Conservation (phyloP, 1,140 invertebrate genomes). For the Drosophila murphyi region DNA sequence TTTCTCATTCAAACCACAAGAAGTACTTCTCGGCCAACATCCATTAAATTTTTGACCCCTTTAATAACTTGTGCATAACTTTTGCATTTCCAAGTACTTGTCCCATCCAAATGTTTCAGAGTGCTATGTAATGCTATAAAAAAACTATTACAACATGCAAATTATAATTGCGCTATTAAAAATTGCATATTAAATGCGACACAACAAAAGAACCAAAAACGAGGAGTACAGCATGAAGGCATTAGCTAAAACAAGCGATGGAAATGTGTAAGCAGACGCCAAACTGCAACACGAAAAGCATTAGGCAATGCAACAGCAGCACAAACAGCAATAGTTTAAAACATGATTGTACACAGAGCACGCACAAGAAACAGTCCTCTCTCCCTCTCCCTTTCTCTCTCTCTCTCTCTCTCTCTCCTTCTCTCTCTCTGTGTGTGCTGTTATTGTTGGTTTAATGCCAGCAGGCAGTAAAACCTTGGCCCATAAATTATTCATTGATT, state of each 20-base stretch:
- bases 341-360: constrained; percentile 40
- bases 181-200: constrained; percentile 81
- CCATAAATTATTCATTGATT: constrained; percentile 83
- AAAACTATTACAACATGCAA: constrained; percentile 76
- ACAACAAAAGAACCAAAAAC: constrained; percentile 51
- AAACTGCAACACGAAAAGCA: constrained; percentile 42
- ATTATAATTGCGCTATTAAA: constrained; percentile 83
- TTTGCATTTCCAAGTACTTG: constrained; percentile 19
- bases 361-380: constrained; percentile 21
- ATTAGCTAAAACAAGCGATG: constrained; percentile 50
- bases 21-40: constrained; percentile 4
- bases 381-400: constrained; percentile 6
- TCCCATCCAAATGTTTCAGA: constrained; percentile 22
- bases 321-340: constrained; percentile 40
- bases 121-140: constrained; percentile 18
- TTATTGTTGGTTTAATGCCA: constrained; percentile 30
- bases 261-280: constrained; percentile 65
- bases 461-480: constrained; percentile 70
- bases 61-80: constrained; percentile 6
- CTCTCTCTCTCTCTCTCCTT: not conserved
- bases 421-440: constrained; percentile 15
- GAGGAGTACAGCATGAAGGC: constrained; percentile 31
- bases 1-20: not conserved
- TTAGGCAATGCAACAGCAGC: constrained; percentile 24
- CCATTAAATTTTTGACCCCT: not conserved